phyloP scores from a whole-genome alignment of 2,888 invertebrate genomes.

The Oligia strigilis region DNA sequence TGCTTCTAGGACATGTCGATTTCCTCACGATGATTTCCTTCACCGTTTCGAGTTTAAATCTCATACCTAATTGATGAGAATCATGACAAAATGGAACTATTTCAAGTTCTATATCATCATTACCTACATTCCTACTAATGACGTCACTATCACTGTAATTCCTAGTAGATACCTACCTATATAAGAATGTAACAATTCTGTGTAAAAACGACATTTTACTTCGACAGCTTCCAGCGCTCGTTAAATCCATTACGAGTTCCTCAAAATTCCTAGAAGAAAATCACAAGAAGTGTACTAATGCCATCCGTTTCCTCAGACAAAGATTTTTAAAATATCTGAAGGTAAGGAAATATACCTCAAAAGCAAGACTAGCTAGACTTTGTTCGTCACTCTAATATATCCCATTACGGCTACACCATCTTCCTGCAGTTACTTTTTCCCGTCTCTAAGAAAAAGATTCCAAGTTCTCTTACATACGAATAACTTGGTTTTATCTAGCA shows the following conservation, averaged over 20 bases:
- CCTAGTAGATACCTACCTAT: background rate
- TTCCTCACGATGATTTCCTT: no score
- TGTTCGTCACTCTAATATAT: conserved; percentile 56
- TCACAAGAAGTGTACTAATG: conserved; percentile 48
- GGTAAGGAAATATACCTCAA: conserved; percentile 33
- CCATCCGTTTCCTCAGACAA: conserved; percentile 36
- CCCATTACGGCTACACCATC: conserved; percentile 39
- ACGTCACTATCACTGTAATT: background rate
- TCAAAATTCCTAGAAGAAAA: conserved; percentile 33
- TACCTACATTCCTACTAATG: background rate
- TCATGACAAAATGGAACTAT: background rate
- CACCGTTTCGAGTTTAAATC: background rate
- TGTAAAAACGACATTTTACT: conserved; percentile 26
- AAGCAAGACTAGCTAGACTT: conserved; percentile 44
- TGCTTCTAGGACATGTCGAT: no score
- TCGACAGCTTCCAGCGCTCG: conserved; percentile 38
- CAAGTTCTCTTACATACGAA: conserved; percentile 38
- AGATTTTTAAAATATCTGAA: conserved; percentile 51
- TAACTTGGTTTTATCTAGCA: conserved; percentile 66
- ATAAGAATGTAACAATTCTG: background rate
- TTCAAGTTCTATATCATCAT: background rate
- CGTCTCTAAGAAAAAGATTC: conserved; percentile 40
- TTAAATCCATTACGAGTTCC: conserved; percentile 36
- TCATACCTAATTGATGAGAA: background rate
- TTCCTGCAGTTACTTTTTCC: conserved; percentile 9